Evolutionary conservation across 2,888 invertebrate genomes (phyloP).

Genomic region (Heteromyza rotundicornis): DNA sequence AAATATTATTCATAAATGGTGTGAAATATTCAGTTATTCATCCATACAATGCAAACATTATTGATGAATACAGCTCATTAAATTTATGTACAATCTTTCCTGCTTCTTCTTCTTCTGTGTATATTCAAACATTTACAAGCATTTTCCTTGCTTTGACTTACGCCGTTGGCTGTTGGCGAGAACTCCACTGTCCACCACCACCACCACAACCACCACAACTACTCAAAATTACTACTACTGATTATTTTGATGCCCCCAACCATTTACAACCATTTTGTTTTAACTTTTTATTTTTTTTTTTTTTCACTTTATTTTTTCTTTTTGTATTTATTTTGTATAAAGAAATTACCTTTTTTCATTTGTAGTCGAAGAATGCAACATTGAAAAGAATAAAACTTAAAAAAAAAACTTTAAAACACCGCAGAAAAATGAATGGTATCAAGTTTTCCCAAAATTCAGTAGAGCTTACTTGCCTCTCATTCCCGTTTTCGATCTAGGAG

Average conservation of each 20-base stretch:
- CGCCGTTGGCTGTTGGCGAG: constrained; percentile 29
- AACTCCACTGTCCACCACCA: constrained; percentile 25
- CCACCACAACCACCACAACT: background rate
- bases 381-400: constrained; percentile 19
- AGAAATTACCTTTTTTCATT: background rate
- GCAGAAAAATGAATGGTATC: constrained; percentile 53
- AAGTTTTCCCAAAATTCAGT: constrained; percentile 62
- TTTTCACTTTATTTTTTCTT: constrained; percentile 32
- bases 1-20: no score
- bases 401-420: constrained; percentile 31
- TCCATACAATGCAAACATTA: no score
- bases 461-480: constrained; percentile 63
- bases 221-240: background rate
- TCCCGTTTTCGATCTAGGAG: constrained; percentile 63
- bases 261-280: no score
- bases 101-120: no score
- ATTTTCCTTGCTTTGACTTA: constrained; percentile 56
- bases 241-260: constrained; percentile 28
- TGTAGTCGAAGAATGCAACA: constrained; percentile 10
- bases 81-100: no score
- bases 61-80: no score
- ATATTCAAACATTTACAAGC: constrained; percentile 56
- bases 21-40: no score
- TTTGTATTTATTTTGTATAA: constrained; percentile 2
- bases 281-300: constrained; percentile 53